Evolutionary conservation across 1,140 invertebrate species (phyloP).

Genomic region (Bombus pascuorum): DNA sequence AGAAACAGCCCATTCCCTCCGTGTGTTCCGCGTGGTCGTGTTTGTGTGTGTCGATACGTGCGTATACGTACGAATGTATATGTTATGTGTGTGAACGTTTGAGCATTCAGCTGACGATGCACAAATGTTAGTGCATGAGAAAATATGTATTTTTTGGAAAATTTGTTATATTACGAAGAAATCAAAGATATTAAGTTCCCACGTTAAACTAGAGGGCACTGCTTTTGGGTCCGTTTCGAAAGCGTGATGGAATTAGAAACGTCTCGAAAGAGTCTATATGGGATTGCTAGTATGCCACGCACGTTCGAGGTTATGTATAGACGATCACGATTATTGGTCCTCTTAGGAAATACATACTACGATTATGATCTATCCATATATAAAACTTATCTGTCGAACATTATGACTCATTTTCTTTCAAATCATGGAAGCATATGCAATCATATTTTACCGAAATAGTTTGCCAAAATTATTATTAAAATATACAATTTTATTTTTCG

Average conservation of each 20-base stretch:
- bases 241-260: neutral
- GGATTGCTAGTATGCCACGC: conserved; percentile 4
- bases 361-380: neutral
- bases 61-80: no score
- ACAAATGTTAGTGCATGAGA: neutral
- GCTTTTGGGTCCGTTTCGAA: conserved; percentile 22
- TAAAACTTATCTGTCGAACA: neutral
- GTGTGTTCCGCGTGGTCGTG: conserved; percentile 19
- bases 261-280: neutral
- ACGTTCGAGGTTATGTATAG: conserved; percentile 6
- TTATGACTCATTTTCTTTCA: neutral
- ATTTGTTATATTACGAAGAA: neutral
- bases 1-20: conserved; percentile 47
- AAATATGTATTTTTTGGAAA: neutral
- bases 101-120: neutral
- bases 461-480: neutral
- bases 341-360: neutral
- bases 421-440: neutral
- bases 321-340: neutral
- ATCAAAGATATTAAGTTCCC: neutral
- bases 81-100: neutral
- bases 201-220: conserved; percentile 1
- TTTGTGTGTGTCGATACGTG: neutral
- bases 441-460: neutral
- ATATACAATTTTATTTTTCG: neutral